Evolutionary conservation across 1,140 invertebrate genomes (phyloP).

Genomic region (Anastrepha obliqua): DNA sequence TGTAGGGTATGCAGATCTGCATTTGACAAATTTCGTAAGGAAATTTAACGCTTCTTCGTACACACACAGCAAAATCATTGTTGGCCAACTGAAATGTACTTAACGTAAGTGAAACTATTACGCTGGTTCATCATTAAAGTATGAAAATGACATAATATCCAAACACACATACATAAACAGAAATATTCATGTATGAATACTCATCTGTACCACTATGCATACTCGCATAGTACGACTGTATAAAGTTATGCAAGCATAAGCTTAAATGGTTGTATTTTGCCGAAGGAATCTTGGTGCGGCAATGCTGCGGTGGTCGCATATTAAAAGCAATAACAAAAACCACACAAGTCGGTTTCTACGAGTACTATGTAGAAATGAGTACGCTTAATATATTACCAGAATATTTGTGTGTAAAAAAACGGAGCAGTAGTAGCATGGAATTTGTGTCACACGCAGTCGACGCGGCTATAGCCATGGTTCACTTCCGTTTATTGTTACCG

Average conservation of each 20-base stretch:
- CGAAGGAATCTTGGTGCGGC: background rate
- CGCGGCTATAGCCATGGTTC: background rate
- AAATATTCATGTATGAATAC: no score
- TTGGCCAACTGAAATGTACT: background rate
- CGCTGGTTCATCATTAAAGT: background rate
- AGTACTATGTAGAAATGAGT: no score
- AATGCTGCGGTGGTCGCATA: background rate
- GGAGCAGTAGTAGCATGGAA: background rate
- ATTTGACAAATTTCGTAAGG: background rate
- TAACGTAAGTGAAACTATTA: background rate
- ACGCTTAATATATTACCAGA: no score
- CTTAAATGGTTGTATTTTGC: background rate
- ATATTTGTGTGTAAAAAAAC: background rate
- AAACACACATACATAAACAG: background rate
- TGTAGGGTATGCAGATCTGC: background rate
- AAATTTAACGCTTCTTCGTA: background rate
- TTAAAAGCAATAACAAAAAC: background rate
- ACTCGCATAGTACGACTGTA: background rate
- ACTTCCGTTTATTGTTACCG: conserved; percentile 2
- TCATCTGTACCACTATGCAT: background rate
- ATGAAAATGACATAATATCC: background rate
- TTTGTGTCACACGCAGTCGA: background rate
- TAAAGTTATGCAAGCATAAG: background rate
- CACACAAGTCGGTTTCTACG: background rate
- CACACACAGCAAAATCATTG: background rate